phyloP scores from a whole-genome alignment of 2,888 invertebrate genomes.

The Automeris io region DNA sequence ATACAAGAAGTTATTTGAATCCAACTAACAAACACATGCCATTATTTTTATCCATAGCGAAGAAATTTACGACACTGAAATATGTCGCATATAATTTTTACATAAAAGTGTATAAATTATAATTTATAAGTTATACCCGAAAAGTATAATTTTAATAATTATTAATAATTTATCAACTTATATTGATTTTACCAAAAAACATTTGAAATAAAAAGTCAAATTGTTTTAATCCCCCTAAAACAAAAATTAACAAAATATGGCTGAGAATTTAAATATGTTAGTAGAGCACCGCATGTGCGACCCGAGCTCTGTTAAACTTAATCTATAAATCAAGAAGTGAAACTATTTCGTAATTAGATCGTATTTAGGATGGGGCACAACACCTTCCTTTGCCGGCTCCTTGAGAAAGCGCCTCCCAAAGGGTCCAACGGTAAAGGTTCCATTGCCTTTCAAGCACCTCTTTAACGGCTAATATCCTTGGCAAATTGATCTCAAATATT shows the following conservation, averaged over 20 bases:
- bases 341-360: conserved; percentile 79
- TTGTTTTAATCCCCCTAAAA: too few relatives aligned
- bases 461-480: conserved; percentile 73
- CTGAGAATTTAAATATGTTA: conserved; percentile 61
- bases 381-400: conserved; percentile 58
- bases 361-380: conserved; percentile 72
- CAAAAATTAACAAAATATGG: conserved; percentile 22
- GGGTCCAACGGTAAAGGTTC: conserved; percentile 67
- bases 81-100: not conserved
- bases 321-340: conserved; percentile 78
- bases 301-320: conserved; percentile 59
- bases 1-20: too few relatives aligned
- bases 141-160: too few relatives aligned
- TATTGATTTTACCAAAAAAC: too few relatives aligned
- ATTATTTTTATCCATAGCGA: not conserved
- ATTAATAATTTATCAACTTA: too few relatives aligned
- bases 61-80: not conserved
- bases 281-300: conserved; percentile 57
- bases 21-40: too few relatives aligned
- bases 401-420: conserved; percentile 64
- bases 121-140: too few relatives aligned
- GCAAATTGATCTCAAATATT: conserved; percentile 73
- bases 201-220: too few relatives aligned
- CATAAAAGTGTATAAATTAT: not conserved
- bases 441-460: conserved; percentile 71